Conservation (phyloP, 2,113 vertebrate species). For the Siphamia tubifer region DNA sequence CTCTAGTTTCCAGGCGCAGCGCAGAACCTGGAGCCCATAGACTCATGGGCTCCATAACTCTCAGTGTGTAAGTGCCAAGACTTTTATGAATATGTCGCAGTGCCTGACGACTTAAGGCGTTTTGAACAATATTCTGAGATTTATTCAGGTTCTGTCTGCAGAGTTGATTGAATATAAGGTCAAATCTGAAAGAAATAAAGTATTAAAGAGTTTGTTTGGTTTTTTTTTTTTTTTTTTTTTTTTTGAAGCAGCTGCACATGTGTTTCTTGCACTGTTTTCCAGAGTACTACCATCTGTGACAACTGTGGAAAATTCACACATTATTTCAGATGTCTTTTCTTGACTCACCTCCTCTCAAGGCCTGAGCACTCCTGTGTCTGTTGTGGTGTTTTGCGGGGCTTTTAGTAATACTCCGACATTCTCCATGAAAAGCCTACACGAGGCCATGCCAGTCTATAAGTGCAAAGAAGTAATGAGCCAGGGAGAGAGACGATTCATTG, state of each 20-base stretch:
- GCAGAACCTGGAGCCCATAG: too few species aligned
- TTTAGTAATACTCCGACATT: conserved; percentile 37
- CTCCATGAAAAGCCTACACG: conserved; percentile 2
- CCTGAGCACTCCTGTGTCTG: neutral
- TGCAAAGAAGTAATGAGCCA: conserved; percentile 51
- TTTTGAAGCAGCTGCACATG: neutral
- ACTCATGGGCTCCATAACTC: neutral
- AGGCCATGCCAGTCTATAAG: conserved; percentile 34
- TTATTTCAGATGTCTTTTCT: neutral
- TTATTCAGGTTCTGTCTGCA: conserved; percentile 16
- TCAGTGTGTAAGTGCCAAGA: neutral
- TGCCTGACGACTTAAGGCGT: neutral
- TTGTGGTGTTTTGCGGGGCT: conserved; percentile 26
- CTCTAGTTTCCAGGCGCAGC: too few species aligned
- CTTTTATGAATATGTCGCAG: conserved; percentile 15
- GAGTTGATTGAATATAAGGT: neutral
- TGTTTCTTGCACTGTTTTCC: neutral
- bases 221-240: too few species aligned
- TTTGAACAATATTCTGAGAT: conserved; percentile 7
- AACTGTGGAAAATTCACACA: neutral
- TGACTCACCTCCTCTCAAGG: neutral
- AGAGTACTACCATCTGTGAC: neutral
- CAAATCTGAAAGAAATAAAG: neutral
- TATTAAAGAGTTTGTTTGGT: neutral
- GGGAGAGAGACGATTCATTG: conserved; percentile 47